Percentiles rank a stretch among this genome's conserved stretches.
These are phyloP conservation scores for Oryzias melastigma DNA, from an alignment of 2,113 vertebrate species.

Conservation along the genomic window DNA sequence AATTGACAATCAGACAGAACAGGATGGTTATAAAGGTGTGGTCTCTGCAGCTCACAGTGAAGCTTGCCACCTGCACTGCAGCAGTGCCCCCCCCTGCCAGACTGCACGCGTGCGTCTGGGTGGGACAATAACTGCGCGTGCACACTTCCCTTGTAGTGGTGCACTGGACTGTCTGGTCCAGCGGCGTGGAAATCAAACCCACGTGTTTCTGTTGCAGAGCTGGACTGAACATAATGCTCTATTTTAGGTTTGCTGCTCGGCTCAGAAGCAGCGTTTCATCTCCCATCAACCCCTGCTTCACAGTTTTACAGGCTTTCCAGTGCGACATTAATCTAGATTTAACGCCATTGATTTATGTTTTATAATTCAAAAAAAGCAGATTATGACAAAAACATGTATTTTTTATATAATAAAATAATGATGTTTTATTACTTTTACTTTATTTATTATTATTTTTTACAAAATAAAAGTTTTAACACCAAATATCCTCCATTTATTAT, in stretches of 20 bases:
- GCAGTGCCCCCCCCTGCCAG: constrained; percentile 36
- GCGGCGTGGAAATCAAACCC: constrained; percentile 36
- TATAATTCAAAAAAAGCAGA: too few species aligned
- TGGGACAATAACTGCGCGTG: background rate
- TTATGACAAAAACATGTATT: too few species aligned
- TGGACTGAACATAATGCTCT: constrained; percentile 49
- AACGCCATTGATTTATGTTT: too few species aligned
- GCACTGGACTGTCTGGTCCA: background rate
- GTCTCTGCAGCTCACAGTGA: constrained; percentile 44
- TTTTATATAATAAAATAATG: too few species aligned
- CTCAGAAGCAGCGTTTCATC: background rate
- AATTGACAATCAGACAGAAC: background rate
- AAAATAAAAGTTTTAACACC: too few species aligned
- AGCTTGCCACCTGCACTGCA: constrained; percentile 64
- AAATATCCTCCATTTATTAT: too few species aligned
- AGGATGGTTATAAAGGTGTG: constrained; percentile 37
- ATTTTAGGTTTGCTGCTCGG: constrained; percentile 26
- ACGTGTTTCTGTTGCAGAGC: constrained; percentile 76
- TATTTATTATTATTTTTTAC: too few species aligned
- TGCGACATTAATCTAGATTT: too few species aligned
- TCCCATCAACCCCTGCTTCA: too few species aligned
- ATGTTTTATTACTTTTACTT: too few species aligned
- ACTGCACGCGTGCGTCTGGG: constrained; percentile 14
- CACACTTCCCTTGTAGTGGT: constrained; percentile 1
- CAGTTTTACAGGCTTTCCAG: too few species aligned